Base-by-base conservation (phyloP, 2,113 vertebrate species). In the Haemorhous mexicanus region DNA sequence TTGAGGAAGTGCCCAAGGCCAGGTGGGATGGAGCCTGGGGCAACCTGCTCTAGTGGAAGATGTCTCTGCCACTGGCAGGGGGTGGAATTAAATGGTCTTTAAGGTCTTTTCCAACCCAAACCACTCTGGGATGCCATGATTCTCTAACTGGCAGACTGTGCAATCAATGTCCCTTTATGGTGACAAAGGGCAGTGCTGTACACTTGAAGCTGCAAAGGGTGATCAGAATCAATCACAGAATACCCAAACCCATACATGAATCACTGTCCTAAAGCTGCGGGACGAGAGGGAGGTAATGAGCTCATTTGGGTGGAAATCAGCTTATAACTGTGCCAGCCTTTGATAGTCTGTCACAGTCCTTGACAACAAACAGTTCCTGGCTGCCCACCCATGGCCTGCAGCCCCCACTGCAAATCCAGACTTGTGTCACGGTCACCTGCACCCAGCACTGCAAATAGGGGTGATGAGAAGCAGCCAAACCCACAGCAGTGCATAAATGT, bases 251-350 rank as follows among this genome's bases (percentile, higher is more conserved):
- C 10, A 27, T 56, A 15, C 6, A 26, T 10, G 23, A 84, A 58
- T 82, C 55, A 84, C 77, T 4, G 1, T 43, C n/a, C 43, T 68
- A 47, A 70, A 90, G 43, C 27, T 74, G 32, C 0, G 1, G 9
- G 6, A 10, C 30, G 3, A 35, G 14, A 20, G 24, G 10, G 13
- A 72, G 52, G 8, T 44, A 91, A 81, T 81, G 50, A 93, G 35
- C 49, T 91, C 52, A 70, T 91, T 58, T 88, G 58, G 32, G 59
- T 90, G 37, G n/a, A 90, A 96, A 90, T 67, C 58, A 93, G 26
- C 39, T 69, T 18, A n/a, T 81, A 75, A 35, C 20, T 62, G 13
- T 87, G 39, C 50, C 55, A 47, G 53, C 55, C 55, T 84, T 46
- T 80, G 69, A 39, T 9, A 44, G 39, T 44, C 69, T 70, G 58